phyloP scores from a whole-genome alignment of 2,888 invertebrate species.

The Nephrotoma guestfalica region DNA sequence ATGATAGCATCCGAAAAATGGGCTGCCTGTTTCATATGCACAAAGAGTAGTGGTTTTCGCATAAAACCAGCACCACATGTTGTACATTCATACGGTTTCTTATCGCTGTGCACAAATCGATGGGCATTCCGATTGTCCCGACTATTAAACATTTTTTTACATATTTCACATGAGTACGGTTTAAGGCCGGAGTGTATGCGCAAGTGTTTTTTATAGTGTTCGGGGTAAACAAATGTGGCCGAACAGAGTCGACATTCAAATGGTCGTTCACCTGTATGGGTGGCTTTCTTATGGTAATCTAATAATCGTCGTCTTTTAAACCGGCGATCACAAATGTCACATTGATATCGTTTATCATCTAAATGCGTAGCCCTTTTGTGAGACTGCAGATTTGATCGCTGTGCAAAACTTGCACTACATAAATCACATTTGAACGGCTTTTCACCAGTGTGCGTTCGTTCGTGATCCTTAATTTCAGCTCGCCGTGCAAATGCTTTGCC shows the following conservation, averaged over 20 bases:
- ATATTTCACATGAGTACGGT: conserved; percentile 62
- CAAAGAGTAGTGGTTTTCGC: conserved; percentile 62
- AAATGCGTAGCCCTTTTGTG: conserved; percentile 67
- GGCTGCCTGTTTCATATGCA: conserved; percentile 49
- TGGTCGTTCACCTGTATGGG: conserved; percentile 67
- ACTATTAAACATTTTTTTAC: conserved; percentile 71
- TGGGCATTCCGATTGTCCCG: conserved; percentile 75
- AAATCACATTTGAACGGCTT: conserved; percentile 64
- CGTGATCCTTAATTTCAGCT: conserved; percentile 67
- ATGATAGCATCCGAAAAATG: conserved; percentile 70
- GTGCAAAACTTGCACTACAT: conserved; percentile 66
- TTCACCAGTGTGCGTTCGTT: conserved; percentile 66
- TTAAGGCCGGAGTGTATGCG: conserved; percentile 65
- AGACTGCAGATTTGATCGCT: conserved; percentile 66
- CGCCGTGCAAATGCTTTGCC: conserved; percentile 59
- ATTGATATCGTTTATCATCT: conserved; percentile 58
- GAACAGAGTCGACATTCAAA: conserved; percentile 55
- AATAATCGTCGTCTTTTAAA: conserved; percentile 53
- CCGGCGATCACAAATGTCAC: conserved; percentile 53
- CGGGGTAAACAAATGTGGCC: conserved; percentile 71
- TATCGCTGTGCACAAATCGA: conserved; percentile 70
- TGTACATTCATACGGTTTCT: conserved; percentile 73
- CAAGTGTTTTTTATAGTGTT: conserved; percentile 67
- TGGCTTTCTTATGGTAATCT: conserved; percentile 68
- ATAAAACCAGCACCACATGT: conserved; percentile 71